phyloP scores from a whole-genome alignment of 2,888 invertebrate genomes.

The Chloroclysta siterata region DNA sequence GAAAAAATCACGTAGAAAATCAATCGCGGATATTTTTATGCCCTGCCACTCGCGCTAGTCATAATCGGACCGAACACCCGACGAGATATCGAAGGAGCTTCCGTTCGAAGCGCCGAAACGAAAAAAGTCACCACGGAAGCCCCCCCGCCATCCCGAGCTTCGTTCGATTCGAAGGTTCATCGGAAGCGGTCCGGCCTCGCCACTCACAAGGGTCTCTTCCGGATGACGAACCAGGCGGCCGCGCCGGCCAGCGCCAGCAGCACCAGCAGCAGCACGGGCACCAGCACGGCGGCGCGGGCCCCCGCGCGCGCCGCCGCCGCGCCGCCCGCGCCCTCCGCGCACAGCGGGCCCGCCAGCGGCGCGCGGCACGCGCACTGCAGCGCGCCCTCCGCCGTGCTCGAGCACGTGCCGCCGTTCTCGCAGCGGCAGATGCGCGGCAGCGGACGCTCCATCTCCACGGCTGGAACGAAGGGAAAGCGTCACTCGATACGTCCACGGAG shows the following conservation, averaged over 20 bases:
- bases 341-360: conserved; percentile 88
- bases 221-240: conserved; percentile 92
- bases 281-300: conserved; percentile 90
- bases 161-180: no score
- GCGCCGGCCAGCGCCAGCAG: conserved; percentile 89
- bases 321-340: conserved; percentile 85
- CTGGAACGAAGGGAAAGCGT: conserved; percentile 57
- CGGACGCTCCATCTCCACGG: conserved; percentile 90
- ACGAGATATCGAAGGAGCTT: no score
- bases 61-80: no score
- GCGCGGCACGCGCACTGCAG: conserved; percentile 88
- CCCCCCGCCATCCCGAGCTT: no score
- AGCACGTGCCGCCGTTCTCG: conserved; percentile 93
- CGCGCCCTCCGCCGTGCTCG: conserved; percentile 73
- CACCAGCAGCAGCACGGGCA: conserved; percentile 92
- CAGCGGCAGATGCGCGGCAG: conserved; percentile 92
- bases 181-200: neutral
- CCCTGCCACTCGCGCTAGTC: no score
- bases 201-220: conserved; percentile 94
- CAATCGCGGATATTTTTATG: no score
- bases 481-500: no score
- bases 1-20: no score
- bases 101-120: no score
- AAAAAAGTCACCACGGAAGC: no score
- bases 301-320: conserved; percentile 84